phyloP scores from a whole-genome alignment of 2,797 vertebrate species.

The Lepilemur septentrionalis region DNA sequence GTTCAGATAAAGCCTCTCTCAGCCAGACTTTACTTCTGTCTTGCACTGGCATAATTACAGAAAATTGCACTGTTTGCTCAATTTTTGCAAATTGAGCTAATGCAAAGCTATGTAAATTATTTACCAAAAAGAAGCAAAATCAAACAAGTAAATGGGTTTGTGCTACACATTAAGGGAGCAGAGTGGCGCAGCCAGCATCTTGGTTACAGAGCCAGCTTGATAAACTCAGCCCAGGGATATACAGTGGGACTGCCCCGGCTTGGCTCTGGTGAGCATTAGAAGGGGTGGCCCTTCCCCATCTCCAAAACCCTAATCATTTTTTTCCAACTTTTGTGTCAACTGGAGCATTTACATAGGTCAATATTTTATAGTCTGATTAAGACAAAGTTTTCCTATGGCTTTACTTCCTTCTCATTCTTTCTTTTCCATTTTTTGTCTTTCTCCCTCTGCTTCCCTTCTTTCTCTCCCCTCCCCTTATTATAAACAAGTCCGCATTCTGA shows the following conservation, averaged over 20 bases:
- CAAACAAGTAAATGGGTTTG: slow-evolving; percentile 72
- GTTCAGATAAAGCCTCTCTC: slow-evolving; percentile 70
- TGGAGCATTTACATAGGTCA: background rate
- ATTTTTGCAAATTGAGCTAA: slow-evolving; percentile 78
- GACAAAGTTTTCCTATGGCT: background rate
- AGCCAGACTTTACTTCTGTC: slow-evolving; percentile 68
- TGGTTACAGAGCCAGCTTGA: background rate
- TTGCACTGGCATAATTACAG: slow-evolving; percentile 66
- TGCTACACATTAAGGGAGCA: slow-evolving; percentile 41
- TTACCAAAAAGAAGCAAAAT: slow-evolving; percentile 76
- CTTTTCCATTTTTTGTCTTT: background rate
- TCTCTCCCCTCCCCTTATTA: accelerated
- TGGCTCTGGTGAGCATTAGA: slow-evolving; percentile 23
- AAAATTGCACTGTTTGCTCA: slow-evolving; percentile 79
- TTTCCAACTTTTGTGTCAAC: background rate
- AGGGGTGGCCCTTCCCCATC: background rate
- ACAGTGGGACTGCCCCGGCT: background rate
- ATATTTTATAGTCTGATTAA: background rate
- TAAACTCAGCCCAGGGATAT: slow-evolving; percentile 22
- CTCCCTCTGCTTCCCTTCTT: background rate
- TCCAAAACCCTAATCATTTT: background rate
- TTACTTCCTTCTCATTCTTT: background rate
- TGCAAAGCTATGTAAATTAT: slow-evolving; percentile 78
- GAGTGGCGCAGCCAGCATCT: slow-evolving; percentile 23
- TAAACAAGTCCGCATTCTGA: background rate